Base-by-base conservation (phyloP, 2,113 vertebrate genomes). In the Psilopsiagon aurifrons region DNA sequence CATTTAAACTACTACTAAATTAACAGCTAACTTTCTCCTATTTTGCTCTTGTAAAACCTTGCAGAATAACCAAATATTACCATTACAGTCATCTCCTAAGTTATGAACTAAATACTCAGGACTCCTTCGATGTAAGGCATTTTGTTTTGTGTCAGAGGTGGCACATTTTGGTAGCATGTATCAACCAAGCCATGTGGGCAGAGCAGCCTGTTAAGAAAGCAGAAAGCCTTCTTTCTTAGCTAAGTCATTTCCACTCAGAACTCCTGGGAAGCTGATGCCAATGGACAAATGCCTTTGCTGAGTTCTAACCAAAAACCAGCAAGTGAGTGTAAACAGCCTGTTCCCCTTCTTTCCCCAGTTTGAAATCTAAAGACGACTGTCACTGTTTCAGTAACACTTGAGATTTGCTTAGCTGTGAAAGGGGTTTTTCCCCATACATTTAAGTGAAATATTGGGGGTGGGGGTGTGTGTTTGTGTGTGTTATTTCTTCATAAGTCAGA, bases 1-100 rank as follows among this genome's bases (percentile, higher is more conserved):
- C 85, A 76, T 66, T 91, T 79, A 92, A 90, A 95, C 64, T 94
- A 96, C 94, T 86, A 94, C 94, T 94, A 96, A 94, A 93, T 97
- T 94, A 97, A 96, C 92, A 92, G 86, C 77, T 97, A 92, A 83
- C 95, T 85, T 94, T 94, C 88, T 85, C 67, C 60, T 80, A 74
- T 86, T 95, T 94, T 94, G 69, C 76, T 95, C 90, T 77, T 88
- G 43, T 83, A 88, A 88, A 95, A 70, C 55, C 83, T 62, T 92
- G 79, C 80, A 85, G 90, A 89, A 89, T 59, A 81, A 95, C 66
- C 43, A 49, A 84, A 20, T 59, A 83, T 57, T 91, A 90, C 41
- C 25, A 27, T 39, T 78, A 68, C 88, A 81, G 81, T 69, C 86
- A 55, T 62, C 77, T 75, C 51, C 81, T 57, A 84, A 54, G 82